These are phyloP conservation scores for Empis stercorea DNA, from an alignment of 2,888 invertebrate genomes.

Conservation along the genomic window DNA sequence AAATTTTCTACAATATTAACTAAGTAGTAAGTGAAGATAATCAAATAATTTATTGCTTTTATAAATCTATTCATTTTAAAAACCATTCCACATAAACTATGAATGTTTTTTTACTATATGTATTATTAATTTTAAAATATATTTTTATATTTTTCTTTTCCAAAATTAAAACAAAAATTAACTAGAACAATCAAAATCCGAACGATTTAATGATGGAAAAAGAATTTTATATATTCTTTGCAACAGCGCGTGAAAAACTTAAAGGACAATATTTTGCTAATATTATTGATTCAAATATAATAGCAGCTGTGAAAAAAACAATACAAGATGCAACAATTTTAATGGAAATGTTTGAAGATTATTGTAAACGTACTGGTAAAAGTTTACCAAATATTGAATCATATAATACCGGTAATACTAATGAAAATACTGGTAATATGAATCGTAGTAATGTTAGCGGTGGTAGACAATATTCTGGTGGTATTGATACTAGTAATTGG, in stretches of 20 bases:
- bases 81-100: too few relatives aligned
- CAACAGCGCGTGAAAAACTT: constrained; percentile 11
- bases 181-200: constrained; percentile 10
- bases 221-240: constrained; percentile 11
- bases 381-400: neutral
- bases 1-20: too few relatives aligned
- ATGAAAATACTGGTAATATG: neutral
- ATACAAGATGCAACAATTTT: constrained; percentile 8
- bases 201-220: constrained; percentile 11
- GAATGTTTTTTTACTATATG: too few relatives aligned
- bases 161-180: neutral
- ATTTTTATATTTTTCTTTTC: neutral
- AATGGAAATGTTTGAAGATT: constrained; percentile 10
- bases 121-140: neutral
- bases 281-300: constrained; percentile 7
- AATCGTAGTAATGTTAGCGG: neutral
- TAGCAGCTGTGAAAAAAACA: constrained; percentile 6
- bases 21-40: too few relatives aligned
- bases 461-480: neutral
- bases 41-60: too few relatives aligned
- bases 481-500: neutral
- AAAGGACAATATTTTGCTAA: constrained; percentile 11
- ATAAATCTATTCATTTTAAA: too few relatives aligned
- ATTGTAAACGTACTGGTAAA: constrained; percentile 2
- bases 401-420: neutral